A percentile compares a stretch with the other conserved stretches of the same genome.
These are phyloP conservation scores for Zapornia atra DNA, from an alignment of 2,113 vertebrate species.

Conservation along the genomic window DNA sequence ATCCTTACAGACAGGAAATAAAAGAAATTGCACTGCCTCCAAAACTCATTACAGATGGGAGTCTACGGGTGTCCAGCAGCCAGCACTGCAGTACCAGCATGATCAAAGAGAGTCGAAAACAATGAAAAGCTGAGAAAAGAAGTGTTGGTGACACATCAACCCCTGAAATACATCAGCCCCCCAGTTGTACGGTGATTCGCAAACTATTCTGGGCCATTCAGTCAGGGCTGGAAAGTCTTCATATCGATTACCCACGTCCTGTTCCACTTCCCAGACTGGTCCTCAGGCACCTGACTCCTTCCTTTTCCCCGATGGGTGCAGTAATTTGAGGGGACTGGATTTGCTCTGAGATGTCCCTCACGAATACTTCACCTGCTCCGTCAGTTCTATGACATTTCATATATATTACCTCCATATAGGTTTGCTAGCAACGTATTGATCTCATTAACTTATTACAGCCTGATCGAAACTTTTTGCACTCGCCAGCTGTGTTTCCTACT, in stretches of 20 bases:
- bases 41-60: not conserved
- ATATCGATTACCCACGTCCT: not conserved
- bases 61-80: not conserved
- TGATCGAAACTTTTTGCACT: not conserved
- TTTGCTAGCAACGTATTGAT: not conserved
- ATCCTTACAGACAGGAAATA: not conserved
- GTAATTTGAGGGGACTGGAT: not conserved
- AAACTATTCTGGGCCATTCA: not conserved
- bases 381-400: not conserved
- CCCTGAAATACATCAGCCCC: not conserved
- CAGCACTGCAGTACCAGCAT: accelerated
- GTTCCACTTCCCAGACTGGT: not conserved
- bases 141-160: not conserved
- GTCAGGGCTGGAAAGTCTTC: not conserved
- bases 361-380: not conserved
- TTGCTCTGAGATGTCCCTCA: not conserved
- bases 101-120: not conserved
- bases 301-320: not conserved
- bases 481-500: not conserved
- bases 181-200: not conserved
- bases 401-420: not conserved
- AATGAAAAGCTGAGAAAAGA: not conserved
- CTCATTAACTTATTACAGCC: not conserved
- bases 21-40: not conserved
- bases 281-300: not conserved